phyloP scores from a whole-genome alignment of 2,113 vertebrate species.

The Ochotona princeps region DNA sequence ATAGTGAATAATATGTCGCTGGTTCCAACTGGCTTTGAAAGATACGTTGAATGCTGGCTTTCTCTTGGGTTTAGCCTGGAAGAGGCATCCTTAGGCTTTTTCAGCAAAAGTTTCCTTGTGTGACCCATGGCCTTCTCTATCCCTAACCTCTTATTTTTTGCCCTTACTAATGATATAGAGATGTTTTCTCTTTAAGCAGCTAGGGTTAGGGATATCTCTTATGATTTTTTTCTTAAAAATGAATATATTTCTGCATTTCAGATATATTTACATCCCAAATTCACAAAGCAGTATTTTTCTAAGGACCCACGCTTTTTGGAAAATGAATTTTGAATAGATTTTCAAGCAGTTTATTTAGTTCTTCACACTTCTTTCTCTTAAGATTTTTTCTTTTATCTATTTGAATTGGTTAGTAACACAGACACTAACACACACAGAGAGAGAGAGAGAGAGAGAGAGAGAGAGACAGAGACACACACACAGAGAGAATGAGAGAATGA shows the following conservation, averaged over 20 bases:
- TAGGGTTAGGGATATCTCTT: background rate
- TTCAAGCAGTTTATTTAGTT: background rate
- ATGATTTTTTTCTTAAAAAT: background rate
- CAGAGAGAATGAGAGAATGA: no score
- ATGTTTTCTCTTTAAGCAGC: background rate
- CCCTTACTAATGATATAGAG: background rate
- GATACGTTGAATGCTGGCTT: no score
- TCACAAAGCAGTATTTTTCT: background rate
- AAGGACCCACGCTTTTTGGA: background rate
- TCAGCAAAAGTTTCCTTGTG: background rate
- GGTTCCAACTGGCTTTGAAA: background rate
- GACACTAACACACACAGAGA: no score
- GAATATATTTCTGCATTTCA: background rate
- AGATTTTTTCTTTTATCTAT: no score
- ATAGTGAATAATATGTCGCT: background rate
- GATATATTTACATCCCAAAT: background rate
- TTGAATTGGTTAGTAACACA: no score
- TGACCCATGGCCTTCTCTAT: background rate
- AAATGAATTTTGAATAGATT: slow-evolving; percentile 42
- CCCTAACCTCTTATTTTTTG: background rate
- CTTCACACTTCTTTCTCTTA: background rate
- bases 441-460: no score
- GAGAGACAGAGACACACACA: no score
- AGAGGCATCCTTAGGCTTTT: background rate
- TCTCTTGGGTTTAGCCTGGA: background rate